These are phyloP conservation scores for Hafferia zeledoni DNA, from an alignment of 2,797 vertebrate genomes.

Conservation along the genomic window DNA sequence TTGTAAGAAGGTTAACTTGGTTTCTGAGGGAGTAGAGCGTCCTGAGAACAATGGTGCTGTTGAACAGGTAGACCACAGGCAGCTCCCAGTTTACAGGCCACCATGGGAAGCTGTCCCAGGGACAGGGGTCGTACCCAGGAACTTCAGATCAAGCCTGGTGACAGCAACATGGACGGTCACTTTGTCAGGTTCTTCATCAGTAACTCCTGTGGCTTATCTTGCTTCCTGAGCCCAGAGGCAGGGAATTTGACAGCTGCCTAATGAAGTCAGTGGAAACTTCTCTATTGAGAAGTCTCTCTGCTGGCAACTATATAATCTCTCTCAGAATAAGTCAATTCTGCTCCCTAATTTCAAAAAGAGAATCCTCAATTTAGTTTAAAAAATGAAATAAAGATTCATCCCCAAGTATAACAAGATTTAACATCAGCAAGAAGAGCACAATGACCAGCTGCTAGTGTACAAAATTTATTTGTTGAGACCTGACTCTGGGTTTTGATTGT, in stretches of 20 bases:
- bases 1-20: neutral
- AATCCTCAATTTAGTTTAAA: slow-evolving; percentile 45
- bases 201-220: neutral
- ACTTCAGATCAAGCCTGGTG: neutral
- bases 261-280: slow-evolving; percentile 57
- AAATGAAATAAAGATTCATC: slow-evolving; percentile 65
- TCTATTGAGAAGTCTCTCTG: slow-evolving; percentile 24
- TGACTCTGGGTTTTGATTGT: slow-evolving; percentile 27
- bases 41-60: neutral
- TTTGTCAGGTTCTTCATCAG: slow-evolving; percentile 30
- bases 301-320: slow-evolving; percentile 26
- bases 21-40: neutral
- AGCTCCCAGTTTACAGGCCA: neutral
- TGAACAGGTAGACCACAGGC: neutral
- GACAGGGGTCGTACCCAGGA: neutral
- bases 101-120: neutral
- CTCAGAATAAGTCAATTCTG: slow-evolving; percentile 36
- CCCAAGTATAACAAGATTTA: slow-evolving; percentile 46
- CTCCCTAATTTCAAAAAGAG: slow-evolving; percentile 20
- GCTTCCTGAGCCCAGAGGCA: slow-evolving; percentile 17
- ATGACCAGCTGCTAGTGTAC: slow-evolving; percentile 51
- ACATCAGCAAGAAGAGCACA: slow-evolving; percentile 32
- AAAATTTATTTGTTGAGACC: slow-evolving; percentile 41
- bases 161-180: neutral
- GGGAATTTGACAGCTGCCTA: slow-evolving; percentile 23